phyloP scores from a whole-genome alignment of 2,113 vertebrate genomes.

The Burhinus oedicnemus region DNA sequence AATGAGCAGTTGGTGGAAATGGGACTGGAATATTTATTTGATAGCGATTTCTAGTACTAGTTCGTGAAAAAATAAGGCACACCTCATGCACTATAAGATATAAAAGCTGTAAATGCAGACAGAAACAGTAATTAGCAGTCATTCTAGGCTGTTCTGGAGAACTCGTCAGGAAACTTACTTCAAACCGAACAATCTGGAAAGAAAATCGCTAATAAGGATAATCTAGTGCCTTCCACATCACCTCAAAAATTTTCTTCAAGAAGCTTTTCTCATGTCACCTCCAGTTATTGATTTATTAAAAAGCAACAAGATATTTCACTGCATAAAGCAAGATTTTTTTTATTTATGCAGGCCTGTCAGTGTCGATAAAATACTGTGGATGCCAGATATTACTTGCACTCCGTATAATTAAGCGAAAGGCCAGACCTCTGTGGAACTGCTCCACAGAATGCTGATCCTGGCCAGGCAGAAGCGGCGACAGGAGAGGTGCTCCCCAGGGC shows the following conservation, averaged over 20 bases:
- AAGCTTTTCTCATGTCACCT: background rate
- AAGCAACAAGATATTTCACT: constrained; percentile 28
- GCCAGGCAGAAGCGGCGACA: background rate
- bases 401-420: background rate
- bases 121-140: constrained; percentile 1
- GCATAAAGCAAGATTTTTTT: constrained; percentile 34
- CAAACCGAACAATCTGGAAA: constrained; percentile 36
- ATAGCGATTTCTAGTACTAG: background rate
- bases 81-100: background rate
- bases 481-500: background rate
- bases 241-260: constrained; percentile 22
- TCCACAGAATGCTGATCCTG: background rate
- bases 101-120: constrained; percentile 20
- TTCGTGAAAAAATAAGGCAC: constrained; percentile 7
- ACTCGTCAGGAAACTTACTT: background rate
- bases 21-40: constrained; percentile 23
- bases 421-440: background rate
- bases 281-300: constrained; percentile 52
- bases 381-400: background rate
- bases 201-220: constrained; percentile 48
- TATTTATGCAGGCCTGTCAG: constrained; percentile 47
- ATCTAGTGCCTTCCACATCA: constrained; percentile 2
- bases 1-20: constrained; percentile 11
- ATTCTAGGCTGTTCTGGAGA: constrained; percentile 20
- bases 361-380: constrained; percentile 22